Base-by-base conservation (phyloP, 2,888 invertebrate species). In the Acanthococcus lagerstroemiae region DNA sequence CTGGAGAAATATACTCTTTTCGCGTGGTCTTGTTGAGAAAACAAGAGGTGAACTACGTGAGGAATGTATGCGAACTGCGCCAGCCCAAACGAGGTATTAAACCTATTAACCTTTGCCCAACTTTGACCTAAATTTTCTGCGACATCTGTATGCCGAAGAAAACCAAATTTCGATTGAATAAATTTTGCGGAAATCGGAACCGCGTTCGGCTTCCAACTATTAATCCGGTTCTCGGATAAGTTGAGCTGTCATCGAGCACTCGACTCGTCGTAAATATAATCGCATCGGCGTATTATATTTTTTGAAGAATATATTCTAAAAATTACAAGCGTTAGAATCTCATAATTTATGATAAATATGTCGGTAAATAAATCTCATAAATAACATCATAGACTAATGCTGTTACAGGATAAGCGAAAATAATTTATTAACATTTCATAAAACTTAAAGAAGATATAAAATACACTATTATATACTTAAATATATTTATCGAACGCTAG, bases 341-440 rank as follows among this genome's bases (percentile, higher is more conserved):
- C 52, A 52, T 54, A 61, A n/a, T 54, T 27, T 50, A 61, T 52
- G 50, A 52, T 61, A 61, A 61, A 61, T 61, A 61, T 21, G 22
- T 27, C 12, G 24, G 50, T 52, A 61, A 52, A 50, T 61, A 61
- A 61, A 61, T 61, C 52, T 50, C 50, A 61, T 61, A 61, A 61
- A 61, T 61, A 52, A 52, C 37, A 61, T 50, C 50, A 61, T 50
- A 50, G 61, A 61, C 52, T 52, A 52, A 54, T 50, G 52, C 54
- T 52, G 52, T 52, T 61, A 61, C 52, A 52, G 61, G 46, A 52
- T 26, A 61, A 61, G 61, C 52, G 61, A 30, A 61, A 61, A 61
- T 61, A 61, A 61, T 61, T 61, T 61, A 61, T 61, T 61, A 61
- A 61, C 61, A 61, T 52, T 61, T 61, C 61, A 61, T 61, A 61